phyloP scores from a whole-genome alignment of 2,888 invertebrate species.

The Folsomia manolachei region DNA sequence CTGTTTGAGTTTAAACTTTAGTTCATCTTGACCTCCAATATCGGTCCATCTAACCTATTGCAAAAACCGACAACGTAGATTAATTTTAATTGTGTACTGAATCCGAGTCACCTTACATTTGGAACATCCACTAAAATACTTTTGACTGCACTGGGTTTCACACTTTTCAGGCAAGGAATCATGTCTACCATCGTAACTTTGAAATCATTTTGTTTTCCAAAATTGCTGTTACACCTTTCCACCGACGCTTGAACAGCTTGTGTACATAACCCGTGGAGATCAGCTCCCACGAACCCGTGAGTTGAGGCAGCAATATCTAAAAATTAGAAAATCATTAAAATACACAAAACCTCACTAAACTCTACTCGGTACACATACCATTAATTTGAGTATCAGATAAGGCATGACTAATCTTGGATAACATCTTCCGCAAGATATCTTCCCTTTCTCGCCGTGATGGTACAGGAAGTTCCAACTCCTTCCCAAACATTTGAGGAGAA shows the following conservation, averaged over 20 bases:
- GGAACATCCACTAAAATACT: constrained; percentile 84
- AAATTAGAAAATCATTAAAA: too few species aligned
- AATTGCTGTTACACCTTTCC: constrained; percentile 49
- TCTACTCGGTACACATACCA: constrained; percentile 53
- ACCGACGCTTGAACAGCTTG: constrained; percentile 68
- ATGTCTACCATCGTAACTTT: constrained; percentile 59
- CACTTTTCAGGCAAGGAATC: constrained; percentile 63
- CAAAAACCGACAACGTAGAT: too few species aligned
- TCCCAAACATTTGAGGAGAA: constrained; percentile 73
- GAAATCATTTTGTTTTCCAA: not conserved
- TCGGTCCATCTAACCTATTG: constrained; percentile 74
- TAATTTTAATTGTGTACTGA: too few species aligned
- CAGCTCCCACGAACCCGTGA: constrained; percentile 89
- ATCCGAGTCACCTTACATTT: constrained; percentile 64
- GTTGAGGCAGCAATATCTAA: constrained; percentile 66
- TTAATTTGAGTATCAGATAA: constrained; percentile 55
- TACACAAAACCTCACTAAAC: too few species aligned
- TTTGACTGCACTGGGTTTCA: constrained; percentile 87
- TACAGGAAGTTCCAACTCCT: constrained; percentile 74
- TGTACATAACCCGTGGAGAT: constrained; percentile 73
- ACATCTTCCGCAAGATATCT: constrained; percentile 67
- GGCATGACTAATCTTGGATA: constrained; percentile 61
- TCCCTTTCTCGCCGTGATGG: constrained; percentile 66
- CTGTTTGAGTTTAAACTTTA: constrained; percentile 81
- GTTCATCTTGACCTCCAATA: constrained; percentile 83